Conservation (phyloP, 2,113 vertebrate species). For the Mastomys coucha region DNA sequence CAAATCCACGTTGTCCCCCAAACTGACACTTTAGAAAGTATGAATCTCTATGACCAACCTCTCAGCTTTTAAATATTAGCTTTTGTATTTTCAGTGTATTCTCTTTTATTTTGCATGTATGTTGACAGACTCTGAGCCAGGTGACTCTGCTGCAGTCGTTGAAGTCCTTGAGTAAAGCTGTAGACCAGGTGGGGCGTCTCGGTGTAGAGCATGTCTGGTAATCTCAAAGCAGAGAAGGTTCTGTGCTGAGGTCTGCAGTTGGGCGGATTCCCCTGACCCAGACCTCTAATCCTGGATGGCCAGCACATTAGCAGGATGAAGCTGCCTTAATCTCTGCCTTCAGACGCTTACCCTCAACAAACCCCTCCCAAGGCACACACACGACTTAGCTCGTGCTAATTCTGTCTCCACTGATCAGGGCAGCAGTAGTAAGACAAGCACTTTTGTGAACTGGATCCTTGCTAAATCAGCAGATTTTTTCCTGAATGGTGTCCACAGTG, state of each 20-base stretch:
- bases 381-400: constrained; percentile 95
- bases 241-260: constrained; percentile 82
- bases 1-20: not conserved
- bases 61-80: not conserved
- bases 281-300: constrained; percentile 96
- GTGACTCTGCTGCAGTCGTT: not conserved
- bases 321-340: constrained; percentile 95
- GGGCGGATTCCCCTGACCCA: constrained; percentile 91
- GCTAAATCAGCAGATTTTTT: constrained; percentile 66
- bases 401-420: constrained; percentile 95
- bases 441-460: constrained; percentile 81
- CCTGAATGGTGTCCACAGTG: not conserved
- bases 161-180: not conserved
- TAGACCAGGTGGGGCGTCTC: not conserved
- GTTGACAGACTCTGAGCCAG: not conserved
- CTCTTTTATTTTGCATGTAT: not conserved
- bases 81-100: not conserved
- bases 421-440: constrained; percentile 85
- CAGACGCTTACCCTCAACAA: constrained; percentile 98
- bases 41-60: not conserved
- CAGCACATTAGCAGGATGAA: constrained; percentile 98
- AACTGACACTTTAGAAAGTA: not conserved
- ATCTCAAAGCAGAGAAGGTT: not conserved
- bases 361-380: constrained; percentile 95
- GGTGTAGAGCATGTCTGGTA: not conserved